A percentile compares a stretch with the other conserved stretches of the same genome.
These are phyloP conservation scores for Myanophis thanlyinensis DNA, from an alignment of 2,113 vertebrate genomes.

Conservation along the genomic window DNA sequence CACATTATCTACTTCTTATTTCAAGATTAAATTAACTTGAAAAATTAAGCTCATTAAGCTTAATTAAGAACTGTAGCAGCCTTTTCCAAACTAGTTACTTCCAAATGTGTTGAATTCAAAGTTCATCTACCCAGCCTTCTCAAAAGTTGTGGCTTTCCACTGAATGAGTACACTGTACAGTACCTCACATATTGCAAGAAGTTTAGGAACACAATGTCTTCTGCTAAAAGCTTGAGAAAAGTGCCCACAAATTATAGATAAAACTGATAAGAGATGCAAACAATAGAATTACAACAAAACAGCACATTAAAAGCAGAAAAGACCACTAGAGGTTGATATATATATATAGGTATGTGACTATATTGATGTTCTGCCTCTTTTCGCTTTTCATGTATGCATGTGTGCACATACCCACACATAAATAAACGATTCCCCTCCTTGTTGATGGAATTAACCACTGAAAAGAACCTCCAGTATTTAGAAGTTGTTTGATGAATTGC, in stretches of 20 bases:
- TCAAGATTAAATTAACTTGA: neutral
- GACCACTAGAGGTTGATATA: constrained; percentile 68
- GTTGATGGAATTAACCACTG: constrained; percentile 55
- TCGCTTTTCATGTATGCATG: constrained; percentile 28
- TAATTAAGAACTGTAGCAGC: constrained; percentile 44
- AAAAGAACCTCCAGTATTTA: constrained; percentile 45
- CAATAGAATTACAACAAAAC: constrained; percentile 79
- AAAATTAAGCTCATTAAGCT: constrained; percentile 20
- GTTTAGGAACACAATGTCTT: constrained; percentile 79
- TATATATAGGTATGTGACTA: constrained; percentile 42
- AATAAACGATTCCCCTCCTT: constrained; percentile 29
- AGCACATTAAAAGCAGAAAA: constrained; percentile 65
- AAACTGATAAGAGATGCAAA: constrained; percentile 78
- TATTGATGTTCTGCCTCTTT: neutral
- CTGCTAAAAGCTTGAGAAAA: constrained; percentile 67
- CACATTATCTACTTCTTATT: neutral
- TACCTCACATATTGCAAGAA: constrained; percentile 67
- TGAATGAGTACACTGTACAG: constrained; percentile 44
- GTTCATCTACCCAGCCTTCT: neutral
- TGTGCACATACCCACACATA: neutral
- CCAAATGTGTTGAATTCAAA: neutral
- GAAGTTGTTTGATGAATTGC: constrained; percentile 40
- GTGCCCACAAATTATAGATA: constrained; percentile 80
- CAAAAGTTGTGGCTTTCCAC: constrained; percentile 51
- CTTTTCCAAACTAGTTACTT: constrained; percentile 29